A percentile compares a stretch with the other conserved stretches of the same genome.
These are phyloP conservation scores for Pomacea canaliculata DNA, from an alignment of 2,888 invertebrate genomes.

Conservation along the genomic window DNA sequence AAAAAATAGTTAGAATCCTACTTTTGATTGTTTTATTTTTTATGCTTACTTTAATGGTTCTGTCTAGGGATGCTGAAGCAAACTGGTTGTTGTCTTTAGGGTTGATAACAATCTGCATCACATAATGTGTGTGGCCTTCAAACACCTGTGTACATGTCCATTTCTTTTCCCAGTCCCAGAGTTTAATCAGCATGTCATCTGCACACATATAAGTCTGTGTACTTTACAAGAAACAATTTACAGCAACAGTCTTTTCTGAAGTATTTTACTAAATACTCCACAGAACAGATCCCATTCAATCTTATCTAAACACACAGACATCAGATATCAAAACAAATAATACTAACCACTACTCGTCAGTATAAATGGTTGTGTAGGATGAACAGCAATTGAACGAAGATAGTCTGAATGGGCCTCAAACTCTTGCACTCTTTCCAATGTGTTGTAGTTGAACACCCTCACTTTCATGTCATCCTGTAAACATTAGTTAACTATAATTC, in stretches of 20 bases:
- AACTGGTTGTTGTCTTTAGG: conserved; percentile 99
- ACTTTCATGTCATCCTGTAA: conserved; percentile 75
- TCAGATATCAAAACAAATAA: too few species aligned
- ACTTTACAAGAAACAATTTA: too few species aligned
- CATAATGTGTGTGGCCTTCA: conserved; percentile 99
- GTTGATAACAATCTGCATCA: conserved; percentile 99
- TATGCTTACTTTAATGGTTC: conserved; percentile 86
- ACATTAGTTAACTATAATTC: not conserved
- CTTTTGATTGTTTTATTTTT: too few species aligned
- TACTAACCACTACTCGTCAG: conserved; percentile 92
- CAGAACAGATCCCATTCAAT: too few species aligned
- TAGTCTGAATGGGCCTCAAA: conserved; percentile 99
- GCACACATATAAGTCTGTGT: conserved; percentile 42
- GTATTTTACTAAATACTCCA: too few species aligned
- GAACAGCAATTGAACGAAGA: conserved; percentile 93
- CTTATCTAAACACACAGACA: too few species aligned
- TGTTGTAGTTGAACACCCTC: conserved; percentile 98
- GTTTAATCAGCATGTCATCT: conserved; percentile 98
- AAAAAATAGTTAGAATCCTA: too few species aligned
- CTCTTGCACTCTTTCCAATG: conserved; percentile 92
- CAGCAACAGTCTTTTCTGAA: too few species aligned
- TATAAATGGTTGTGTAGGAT: conserved; percentile 96
- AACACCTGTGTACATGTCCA: conserved; percentile 99
- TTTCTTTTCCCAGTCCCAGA: conserved; percentile 99
- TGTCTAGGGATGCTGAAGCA: conserved; percentile 98